Base-by-base conservation (phyloP, 2,113 vertebrate genomes). In the Benitochromis conjunctus region DNA sequence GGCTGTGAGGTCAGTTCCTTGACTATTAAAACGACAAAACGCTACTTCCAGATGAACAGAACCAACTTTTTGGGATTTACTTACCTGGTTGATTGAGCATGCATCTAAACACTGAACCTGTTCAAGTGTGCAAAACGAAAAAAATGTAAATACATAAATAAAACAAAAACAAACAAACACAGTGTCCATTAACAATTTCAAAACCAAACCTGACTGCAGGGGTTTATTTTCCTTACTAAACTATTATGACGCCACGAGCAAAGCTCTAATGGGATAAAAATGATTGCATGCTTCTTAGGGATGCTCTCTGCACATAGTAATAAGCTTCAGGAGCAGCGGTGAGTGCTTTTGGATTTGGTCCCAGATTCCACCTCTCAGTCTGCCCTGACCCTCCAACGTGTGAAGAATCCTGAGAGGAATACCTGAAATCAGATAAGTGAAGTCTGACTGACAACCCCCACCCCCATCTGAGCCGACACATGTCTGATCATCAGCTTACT, bases 401-500 rank as follows among this genome's bases (percentile, higher is more conserved):
- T 74, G 69, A 51, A 74, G 24, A 48, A 74, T 31, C 69, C 69
- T 74, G 43, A 51, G 43, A 74, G 43, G 69, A 74, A 74, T 48
- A 48, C 24, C 66, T 48, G 66, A 74, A 74, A 74, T 29, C 26
- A 74, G 66, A 74, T 29, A 46, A 29, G 21, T 29, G 38, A 71
- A 46, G 64, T 46, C 8, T 71, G 66, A 46, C 21, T 38, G 60
- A 38, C 60, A 64, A 64, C 31, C 31, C 34, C 18, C 60, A 64
- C 31, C 58, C 58, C 58, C 0, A 43, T 2, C 64, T 8, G 10
- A 38, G n/a, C 6, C 0, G 60, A 38, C 34, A 3, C 34, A 8
- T 13, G 11, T 41, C n/a, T 41, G 36, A 66, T 21, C 62, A 0
- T 69, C 34, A 41, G 1, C 36, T 66, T 41, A 0, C 19, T 66